phyloP scores from a whole-genome alignment of 2,113 vertebrate species.

The Nicator chloris region DNA sequence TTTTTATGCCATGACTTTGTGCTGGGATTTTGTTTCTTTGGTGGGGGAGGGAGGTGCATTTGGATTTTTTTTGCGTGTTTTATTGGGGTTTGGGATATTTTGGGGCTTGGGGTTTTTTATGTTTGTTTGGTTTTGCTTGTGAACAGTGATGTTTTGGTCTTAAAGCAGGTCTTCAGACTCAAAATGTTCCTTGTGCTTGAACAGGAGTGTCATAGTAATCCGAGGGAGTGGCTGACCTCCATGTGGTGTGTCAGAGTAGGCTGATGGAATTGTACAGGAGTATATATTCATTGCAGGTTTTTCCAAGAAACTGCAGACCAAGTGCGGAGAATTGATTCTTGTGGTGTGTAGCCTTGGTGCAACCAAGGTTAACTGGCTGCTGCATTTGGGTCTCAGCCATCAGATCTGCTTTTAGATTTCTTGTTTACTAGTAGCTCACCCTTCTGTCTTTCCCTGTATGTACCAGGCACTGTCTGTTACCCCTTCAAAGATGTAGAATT shows the following conservation, averaged over 20 bases:
- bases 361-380: not conserved
- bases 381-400: not conserved
- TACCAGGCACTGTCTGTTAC: not conserved
- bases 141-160: not conserved
- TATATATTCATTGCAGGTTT: not conserved
- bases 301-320: not conserved
- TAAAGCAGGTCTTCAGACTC: not conserved
- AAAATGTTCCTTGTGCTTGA: not conserved
- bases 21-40: not conserved
- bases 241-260: not conserved
- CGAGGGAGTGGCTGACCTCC: not conserved
- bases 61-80: not conserved
- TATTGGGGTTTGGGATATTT: not conserved
- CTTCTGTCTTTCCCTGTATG: not conserved
- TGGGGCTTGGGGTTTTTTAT: not conserved
- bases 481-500: not conserved
- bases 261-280: not conserved
- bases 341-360: not conserved
- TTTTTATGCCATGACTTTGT: not conserved
- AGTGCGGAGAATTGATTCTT: not conserved
- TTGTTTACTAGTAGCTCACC: not conserved
- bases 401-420: not conserved
- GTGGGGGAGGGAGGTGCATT: fast-evolving
- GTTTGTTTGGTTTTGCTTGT: not conserved
- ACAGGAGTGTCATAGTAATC: not conserved